Evolutionary conservation across 2,113 vertebrate genomes (phyloP).

Genomic region (Calyptomena viridis): DNA sequence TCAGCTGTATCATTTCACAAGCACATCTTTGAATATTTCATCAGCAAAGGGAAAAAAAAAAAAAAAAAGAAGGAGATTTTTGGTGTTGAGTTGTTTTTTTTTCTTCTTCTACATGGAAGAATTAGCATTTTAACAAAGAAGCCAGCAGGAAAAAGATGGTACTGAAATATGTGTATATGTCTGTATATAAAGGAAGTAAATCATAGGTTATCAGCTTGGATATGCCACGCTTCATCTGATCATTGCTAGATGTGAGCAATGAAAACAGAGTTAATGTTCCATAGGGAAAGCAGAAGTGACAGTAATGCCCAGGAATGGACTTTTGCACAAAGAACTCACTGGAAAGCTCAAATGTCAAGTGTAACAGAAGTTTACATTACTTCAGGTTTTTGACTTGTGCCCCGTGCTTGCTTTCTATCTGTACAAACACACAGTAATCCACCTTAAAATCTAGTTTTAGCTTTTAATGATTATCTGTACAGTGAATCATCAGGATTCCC

Average conservation of each 20-base stretch:
- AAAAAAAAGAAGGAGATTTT: not conserved
- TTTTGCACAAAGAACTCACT: constrained; percentile 44
- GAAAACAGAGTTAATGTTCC: constrained; percentile 54
- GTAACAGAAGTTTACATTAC: constrained; percentile 37
- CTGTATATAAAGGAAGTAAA: constrained; percentile 7
- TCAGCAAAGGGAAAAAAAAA: not conserved
- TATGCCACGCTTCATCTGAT: constrained; percentile 33
- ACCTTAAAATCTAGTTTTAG: not conserved
- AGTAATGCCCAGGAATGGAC: constrained; percentile 41
- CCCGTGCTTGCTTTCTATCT: not conserved
- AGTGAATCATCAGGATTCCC: not conserved
- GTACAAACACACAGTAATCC: not conserved
- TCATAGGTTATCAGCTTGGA: constrained; percentile 47
- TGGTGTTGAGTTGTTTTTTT: no score
- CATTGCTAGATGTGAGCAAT: constrained; percentile 32
- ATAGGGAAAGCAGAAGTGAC: constrained; percentile 37
- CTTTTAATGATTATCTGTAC: not conserved
- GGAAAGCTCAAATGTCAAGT: constrained; percentile 47
- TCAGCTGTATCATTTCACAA: not conserved
- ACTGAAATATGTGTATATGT: not conserved
- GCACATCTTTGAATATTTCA: not conserved
- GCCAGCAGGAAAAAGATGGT: not conserved
- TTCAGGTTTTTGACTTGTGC: constrained; percentile 34
- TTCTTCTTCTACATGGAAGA: not conserved
- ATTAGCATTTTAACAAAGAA: not conserved